Evolutionary conservation across 2,888 invertebrate species (phyloP), one percentile per base, ranked within the genome.

Genomic region (Stenodera caucasica): DNA sequence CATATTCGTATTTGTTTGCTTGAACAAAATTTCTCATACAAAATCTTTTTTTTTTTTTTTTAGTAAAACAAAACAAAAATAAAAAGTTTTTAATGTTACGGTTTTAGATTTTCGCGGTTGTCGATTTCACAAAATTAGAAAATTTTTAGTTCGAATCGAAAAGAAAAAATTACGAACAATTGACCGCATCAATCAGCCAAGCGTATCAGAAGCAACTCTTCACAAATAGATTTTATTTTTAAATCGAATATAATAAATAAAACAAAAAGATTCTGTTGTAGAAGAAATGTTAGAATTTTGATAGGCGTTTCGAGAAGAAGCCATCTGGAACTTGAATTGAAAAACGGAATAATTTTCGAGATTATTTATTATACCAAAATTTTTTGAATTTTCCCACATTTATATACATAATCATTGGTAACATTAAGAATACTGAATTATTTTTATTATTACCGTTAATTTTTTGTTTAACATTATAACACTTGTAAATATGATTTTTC

Each of bases 381-480:
- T 63, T 66, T 67, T 71, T 69, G 26, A 60, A 57, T 63, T 53
- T 65, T 68, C 23, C 23, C 69, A 75, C 72, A 74, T 74, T 69
- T 73, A 75, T 72, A 68, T 76, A 76, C 75, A 74, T 68, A 70
- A 45, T 23, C 45, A 12, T 73, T 78, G 78, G 78, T 80, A 79
- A 80, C 78, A 79, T 79, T 77, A 78, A 76, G 78, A 79, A 79
- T 80, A 80, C 79, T 80, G 79, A 75, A 75, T 77, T 76, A 76
- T 77, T 75, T 76, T 75, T 72, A 75, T 69, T 72, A 74, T 66
- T 63, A 63, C 60, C 54, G 63, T 66, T 60, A 62, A 62, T 65
- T 29, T 45, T 40, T 53, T 32, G 53, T 53, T 58, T 49, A 53
- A 58, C 18, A 35, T 58, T 59, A 56, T 63, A 63, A 63, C 63